Conservation (phyloP, 2,888 invertebrate genomes). For the Xestia xanthographa region DNA sequence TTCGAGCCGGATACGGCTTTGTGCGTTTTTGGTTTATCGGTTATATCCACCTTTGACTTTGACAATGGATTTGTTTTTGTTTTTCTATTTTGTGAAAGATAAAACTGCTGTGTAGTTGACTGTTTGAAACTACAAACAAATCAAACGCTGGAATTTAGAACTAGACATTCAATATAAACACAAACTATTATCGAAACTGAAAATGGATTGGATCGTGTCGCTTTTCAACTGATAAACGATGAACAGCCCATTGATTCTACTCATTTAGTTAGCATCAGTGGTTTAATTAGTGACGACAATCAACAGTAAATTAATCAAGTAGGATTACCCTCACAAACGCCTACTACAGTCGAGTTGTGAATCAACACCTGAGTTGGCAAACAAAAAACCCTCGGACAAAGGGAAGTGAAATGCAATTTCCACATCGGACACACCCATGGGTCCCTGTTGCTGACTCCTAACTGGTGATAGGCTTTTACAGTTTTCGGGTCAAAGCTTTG, state of each 20-base stretch:
- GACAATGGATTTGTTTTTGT: background rate
- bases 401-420: conserved; percentile 76
- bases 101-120: background rate
- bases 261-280: conserved; percentile 35
- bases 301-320: conserved; percentile 53
- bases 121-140: background rate
- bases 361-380: conserved; percentile 73
- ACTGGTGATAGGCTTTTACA: conserved; percentile 69
- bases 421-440: conserved; percentile 72
- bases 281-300: conserved; percentile 37
- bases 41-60: conserved; percentile 19
- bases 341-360: conserved; percentile 38
- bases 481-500: conserved; percentile 73
- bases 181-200: background rate
- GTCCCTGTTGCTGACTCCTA: conserved; percentile 56
- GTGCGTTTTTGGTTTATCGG: conserved; percentile 24
- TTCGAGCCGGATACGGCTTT: conserved; percentile 45
- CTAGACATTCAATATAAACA: background rate
- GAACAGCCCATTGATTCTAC: conserved; percentile 29
- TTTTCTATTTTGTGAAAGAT: background rate
- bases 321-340: conserved; percentile 44
- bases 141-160: background rate
- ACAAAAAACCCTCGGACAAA: conserved; percentile 75
- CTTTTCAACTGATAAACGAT: background rate
- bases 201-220: background rate